These are phyloP conservation scores for Peromyscus maniculatus DNA, from an alignment of 2,113 vertebrate genomes.

Conservation along the genomic window DNA sequence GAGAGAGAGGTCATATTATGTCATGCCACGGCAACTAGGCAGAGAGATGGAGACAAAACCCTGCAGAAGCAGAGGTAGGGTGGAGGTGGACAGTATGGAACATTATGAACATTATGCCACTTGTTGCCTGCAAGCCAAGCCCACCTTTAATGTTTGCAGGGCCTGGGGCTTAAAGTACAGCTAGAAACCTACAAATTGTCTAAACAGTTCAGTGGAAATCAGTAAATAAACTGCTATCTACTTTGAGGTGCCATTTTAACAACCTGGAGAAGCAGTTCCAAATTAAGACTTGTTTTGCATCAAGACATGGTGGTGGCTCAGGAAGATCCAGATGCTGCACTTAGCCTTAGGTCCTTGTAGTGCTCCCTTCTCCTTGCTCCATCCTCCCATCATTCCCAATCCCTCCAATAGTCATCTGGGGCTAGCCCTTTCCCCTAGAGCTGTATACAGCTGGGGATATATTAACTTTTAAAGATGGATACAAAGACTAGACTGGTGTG, in stretches of 20 bases:
- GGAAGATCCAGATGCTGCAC: not conserved
- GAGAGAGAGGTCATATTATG: not conserved
- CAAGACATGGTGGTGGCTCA: not conserved
- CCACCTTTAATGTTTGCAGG: not conserved
- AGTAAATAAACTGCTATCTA: slow-evolving; percentile 15
- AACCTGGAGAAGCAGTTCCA: not conserved
- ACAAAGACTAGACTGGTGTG: not conserved
- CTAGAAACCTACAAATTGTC: not conserved
- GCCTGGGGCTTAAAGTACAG: not conserved
- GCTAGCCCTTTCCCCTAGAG: not conserved
- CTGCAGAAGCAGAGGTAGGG: not conserved
- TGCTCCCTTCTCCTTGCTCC: not conserved
- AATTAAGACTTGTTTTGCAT: not conserved
- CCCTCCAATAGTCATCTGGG: not conserved
- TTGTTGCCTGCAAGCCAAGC: not conserved
- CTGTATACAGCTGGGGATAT: not conserved
- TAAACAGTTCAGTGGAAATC: slow-evolving; percentile 7
- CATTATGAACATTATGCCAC: not conserved
- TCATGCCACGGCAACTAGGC: not conserved
- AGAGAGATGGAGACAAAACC: not conserved
- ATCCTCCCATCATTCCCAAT: not conserved
- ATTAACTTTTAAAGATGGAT: not conserved
- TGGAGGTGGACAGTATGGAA: not conserved
- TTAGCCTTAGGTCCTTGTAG: not conserved
- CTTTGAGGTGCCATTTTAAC: not conserved